Conservation (phyloP, 1,140 invertebrate species). For the Vanessa tameamea region DNA sequence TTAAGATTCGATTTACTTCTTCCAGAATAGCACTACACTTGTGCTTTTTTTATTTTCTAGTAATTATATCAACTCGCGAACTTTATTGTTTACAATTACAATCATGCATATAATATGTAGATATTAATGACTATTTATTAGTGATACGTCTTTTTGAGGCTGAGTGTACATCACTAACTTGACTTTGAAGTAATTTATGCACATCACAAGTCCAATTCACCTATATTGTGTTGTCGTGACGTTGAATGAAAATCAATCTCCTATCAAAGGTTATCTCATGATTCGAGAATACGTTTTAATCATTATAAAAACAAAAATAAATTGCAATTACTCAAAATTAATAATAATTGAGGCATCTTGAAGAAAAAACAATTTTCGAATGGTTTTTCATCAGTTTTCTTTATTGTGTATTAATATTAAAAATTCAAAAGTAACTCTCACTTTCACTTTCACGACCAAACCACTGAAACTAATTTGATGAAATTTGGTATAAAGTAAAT, state of each 20-base stretch:
- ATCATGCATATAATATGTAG: not conserved
- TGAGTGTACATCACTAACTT: conserved; percentile 1
- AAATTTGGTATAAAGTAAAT: too few species aligned
- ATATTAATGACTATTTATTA: not conserved
- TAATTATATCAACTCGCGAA: too few species aligned
- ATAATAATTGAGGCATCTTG: not conserved
- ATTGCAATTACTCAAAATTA: not conserved
- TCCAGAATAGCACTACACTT: too few species aligned
- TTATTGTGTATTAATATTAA: too few species aligned
- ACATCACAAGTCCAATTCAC: conserved; percentile 7
- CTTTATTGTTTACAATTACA: too few species aligned
- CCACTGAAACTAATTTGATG: too few species aligned
- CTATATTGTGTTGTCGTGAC: not conserved
- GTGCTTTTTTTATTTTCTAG: too few species aligned
- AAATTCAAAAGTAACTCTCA: too few species aligned
- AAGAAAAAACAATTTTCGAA: not conserved
- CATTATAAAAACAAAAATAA: not conserved
- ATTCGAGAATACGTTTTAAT: not conserved
- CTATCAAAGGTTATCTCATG: not conserved
- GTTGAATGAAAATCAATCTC: conserved; percentile 7
- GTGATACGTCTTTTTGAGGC: not conserved
- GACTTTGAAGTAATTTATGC: conserved; percentile 12
- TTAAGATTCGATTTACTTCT: too few species aligned
- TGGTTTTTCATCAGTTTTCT: not conserved
- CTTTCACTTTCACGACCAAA: too few species aligned